These are phyloP conservation scores for Archilochus colubris DNA, from an alignment of 2,113 vertebrate species.

Conservation along the genomic window DNA sequence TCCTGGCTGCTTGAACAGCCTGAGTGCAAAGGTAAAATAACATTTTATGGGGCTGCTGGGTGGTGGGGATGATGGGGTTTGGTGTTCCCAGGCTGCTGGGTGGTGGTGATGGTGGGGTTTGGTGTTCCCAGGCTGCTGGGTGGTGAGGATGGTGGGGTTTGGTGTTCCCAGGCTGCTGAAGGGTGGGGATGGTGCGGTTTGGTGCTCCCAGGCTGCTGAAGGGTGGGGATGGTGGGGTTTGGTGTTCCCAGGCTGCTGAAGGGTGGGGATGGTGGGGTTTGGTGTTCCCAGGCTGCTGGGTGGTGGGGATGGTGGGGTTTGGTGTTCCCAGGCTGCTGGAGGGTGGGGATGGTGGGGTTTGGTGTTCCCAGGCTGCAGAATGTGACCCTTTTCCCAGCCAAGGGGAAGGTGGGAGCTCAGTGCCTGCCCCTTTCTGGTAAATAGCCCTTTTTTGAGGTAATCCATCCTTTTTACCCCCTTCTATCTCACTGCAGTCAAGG, in stretches of 20 bases:
- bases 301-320: background rate
- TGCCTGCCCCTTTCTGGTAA: rapidly evolving
- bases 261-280: no score
- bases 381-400: background rate
- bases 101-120: background rate
- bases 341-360: no score
- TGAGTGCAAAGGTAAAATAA: background rate
- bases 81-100: background rate
- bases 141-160: no score
- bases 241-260: background rate
- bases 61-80: background rate
- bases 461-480: background rate
- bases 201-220: background rate
- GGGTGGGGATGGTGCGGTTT: background rate
- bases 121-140: background rate
- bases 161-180: background rate
- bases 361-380: background rate
- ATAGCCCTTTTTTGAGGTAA: background rate
- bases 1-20: background rate
- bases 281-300: background rate
- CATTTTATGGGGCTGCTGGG: background rate
- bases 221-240: background rate
- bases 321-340: background rate
- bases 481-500: background rate
- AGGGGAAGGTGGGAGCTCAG: rapidly evolving